A percentile compares a stretch with the other conserved stretches of the same genome.
Conservation (phyloP, 2,797 vertebrate genomes). For the Phrynocephalus vlangalii region DNA sequence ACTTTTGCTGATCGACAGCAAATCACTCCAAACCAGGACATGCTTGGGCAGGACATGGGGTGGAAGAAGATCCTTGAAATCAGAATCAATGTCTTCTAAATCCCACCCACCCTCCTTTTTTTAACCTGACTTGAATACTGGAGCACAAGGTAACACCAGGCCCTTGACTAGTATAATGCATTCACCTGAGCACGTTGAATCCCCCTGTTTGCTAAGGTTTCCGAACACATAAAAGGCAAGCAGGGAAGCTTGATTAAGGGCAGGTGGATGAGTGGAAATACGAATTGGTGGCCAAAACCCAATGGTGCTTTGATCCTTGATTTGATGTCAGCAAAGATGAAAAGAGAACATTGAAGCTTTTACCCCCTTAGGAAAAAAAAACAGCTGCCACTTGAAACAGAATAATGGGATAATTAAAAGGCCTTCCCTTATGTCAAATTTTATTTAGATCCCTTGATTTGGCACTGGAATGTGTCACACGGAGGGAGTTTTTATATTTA, state of each 20-base stretch:
- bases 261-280: slow-evolving; percentile 27
- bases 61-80: background rate
- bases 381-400: slow-evolving; percentile 75
- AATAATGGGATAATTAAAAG: slow-evolving; percentile 81
- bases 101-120: background rate
- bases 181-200: background rate
- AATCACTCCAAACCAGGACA: no score
- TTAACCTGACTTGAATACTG: background rate
- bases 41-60: no score
- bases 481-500: slow-evolving; percentile 41
- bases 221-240: slow-evolving; percentile 61
- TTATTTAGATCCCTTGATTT: slow-evolving; percentile 77
- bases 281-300: slow-evolving; percentile 66
- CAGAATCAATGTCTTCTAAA: background rate
- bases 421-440: slow-evolving; percentile 75
- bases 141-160: background rate
- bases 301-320: slow-evolving; percentile 74
- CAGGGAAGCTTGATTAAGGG: slow-evolving; percentile 63
- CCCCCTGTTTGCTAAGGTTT: slow-evolving; percentile 23
- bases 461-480: slow-evolving; percentile 74
- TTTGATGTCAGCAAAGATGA: slow-evolving; percentile 72
- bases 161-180: background rate
- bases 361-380: slow-evolving; percentile 45
- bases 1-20: no score
- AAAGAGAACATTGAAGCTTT: slow-evolving; percentile 71